Conservation (phyloP, 2,888 invertebrate genomes). For the Apocheima hispidaria region DNA sequence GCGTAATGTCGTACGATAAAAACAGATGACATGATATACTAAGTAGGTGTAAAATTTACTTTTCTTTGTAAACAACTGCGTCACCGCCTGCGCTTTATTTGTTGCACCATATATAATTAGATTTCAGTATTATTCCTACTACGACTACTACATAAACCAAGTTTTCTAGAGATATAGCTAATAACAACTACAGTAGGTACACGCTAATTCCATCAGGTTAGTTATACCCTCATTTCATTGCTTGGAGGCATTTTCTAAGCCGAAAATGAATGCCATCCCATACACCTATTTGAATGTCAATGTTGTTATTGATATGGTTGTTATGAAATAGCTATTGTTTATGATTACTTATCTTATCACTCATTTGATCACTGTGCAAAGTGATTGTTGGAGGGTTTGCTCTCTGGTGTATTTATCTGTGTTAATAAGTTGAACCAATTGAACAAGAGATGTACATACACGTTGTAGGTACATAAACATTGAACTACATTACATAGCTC, state of each 20-base stretch:
- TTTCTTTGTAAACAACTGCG: constrained; percentile 8
- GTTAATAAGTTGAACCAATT: not conserved
- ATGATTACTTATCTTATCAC: constrained; percentile 12
- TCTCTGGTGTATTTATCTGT: not conserved
- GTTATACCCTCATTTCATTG: not conserved
- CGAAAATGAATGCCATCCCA: not conserved
- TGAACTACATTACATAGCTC: too few species aligned
- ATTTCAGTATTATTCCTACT: not conserved
- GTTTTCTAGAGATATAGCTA: not conserved
- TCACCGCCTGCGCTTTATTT: constrained; percentile 3
- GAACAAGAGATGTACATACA: not conserved
- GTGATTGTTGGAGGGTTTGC: not conserved
- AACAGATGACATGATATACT: not conserved
- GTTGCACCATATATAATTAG: not conserved
- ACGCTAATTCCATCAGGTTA: not conserved
- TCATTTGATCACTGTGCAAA: not conserved
- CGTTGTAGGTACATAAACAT: too few species aligned
- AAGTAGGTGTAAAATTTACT: not conserved
- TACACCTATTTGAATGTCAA: not conserved
- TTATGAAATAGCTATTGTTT: constrained; percentile 19
- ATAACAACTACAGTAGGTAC: not conserved
- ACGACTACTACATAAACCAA: not conserved
- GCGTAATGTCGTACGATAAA: not conserved
- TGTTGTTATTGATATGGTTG: not conserved
- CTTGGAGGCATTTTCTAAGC: not conserved